A percentile compares a stretch with the other conserved stretches of the same genome.
Conservation (phyloP, 37 sponge, comb jelly and placozoan species). For the Theonella swinhoei region DNA sequence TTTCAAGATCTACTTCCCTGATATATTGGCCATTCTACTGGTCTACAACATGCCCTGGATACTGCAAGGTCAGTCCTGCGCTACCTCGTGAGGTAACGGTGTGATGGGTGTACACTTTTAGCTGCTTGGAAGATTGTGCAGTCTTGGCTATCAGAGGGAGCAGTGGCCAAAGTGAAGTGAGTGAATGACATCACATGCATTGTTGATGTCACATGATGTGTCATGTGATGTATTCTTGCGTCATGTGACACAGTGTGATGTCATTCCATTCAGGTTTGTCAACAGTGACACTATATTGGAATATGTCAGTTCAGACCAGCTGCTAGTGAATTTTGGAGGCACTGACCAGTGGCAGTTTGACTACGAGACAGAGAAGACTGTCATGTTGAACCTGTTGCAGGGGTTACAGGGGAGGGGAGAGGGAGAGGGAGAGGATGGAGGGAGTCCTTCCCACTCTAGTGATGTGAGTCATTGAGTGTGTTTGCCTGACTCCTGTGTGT, state of each 20-base stretch:
- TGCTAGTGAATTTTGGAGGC: conserved; percentile 77
- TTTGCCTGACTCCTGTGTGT: background rate
- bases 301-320: conserved; percentile 61
- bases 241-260: background rate
- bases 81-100: background rate
- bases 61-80: conserved; percentile 84
- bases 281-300: conserved; percentile 50
- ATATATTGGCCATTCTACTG: conserved; percentile 65
- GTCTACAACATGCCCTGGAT: conserved; percentile 88
- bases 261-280: conserved; percentile 65
- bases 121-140: conserved; percentile 90
- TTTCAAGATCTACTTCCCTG: conserved; percentile 83
- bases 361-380: conserved; percentile 31
- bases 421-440: background rate
- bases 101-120: background rate
- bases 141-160: conserved; percentile 76
- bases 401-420: background rate
- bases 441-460: too few relatives aligned
- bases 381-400: background rate
- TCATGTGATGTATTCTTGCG: background rate
- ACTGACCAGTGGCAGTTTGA: conserved; percentile 69
- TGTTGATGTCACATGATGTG: background rate
- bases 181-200: too few relatives aligned
- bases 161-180: conserved; percentile 71
- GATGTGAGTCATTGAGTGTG: too few relatives aligned